These are phyloP conservation scores for Cosmorhoe ocellata DNA, from an alignment of 2,888 invertebrate species.

Conservation along the genomic window DNA sequence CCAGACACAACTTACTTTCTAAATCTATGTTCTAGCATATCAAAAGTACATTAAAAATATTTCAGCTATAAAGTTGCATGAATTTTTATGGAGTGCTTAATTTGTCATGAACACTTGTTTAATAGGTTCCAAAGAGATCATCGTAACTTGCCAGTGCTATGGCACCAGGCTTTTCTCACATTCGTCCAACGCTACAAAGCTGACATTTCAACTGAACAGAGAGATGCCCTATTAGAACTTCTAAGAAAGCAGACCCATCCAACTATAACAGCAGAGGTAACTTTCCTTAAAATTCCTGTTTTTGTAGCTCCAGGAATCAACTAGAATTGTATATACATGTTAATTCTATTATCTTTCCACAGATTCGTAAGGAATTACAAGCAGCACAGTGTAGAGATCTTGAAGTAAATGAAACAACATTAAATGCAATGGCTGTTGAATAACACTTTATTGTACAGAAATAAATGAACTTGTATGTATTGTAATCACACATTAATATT, in stretches of 20 bases:
- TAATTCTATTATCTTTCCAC: constrained; percentile 30
- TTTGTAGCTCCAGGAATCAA: background rate
- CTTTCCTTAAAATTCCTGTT: background rate
- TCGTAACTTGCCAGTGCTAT: constrained; percentile 94
- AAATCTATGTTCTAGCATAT: too few relatives aligned
- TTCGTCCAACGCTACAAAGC: constrained; percentile 98
- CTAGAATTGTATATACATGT: too few relatives aligned
- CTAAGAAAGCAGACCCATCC: constrained; percentile 88
- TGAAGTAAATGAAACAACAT: constrained; percentile 74
- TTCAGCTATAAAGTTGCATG: too few relatives aligned
- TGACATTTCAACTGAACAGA: constrained; percentile 96
- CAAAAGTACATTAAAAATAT: too few relatives aligned
- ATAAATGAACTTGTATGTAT: constrained; percentile 23
- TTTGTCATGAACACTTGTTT: too few relatives aligned
- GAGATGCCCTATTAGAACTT: constrained; percentile 91
- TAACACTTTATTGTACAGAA: constrained; percentile 35
- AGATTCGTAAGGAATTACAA: constrained; percentile 93
- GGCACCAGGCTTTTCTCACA: constrained; percentile 97
- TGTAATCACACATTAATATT: constrained; percentile 3
- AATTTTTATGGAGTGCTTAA: too few relatives aligned
- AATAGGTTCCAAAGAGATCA: constrained; percentile 91
- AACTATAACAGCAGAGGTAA: constrained; percentile 86
- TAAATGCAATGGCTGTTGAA: constrained; percentile 63
- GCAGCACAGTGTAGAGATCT: constrained; percentile 91
- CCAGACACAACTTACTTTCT: too few relatives aligned